Evolutionary conservation across 2,113 vertebrate species (phyloP), one percentile per base, ranked within the genome.

Genomic region (Cyphomyrus discorhynchus): DNA sequence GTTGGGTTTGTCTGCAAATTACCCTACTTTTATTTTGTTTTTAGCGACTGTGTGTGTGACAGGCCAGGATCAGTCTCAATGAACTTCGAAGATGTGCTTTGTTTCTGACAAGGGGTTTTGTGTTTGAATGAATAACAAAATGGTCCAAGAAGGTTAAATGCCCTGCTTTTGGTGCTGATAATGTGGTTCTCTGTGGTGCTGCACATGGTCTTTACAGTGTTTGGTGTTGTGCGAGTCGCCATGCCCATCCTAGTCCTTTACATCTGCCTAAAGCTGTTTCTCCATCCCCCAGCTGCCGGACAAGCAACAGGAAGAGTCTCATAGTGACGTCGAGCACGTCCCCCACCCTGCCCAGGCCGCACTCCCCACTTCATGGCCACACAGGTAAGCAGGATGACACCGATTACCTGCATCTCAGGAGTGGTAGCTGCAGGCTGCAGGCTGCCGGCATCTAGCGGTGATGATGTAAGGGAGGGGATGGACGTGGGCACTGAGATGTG

Each of bases 281-380:
- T 89, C 10, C 92, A 9, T 62, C 95, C 95, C 88, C 88, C 96
- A 99, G 98, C 94, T 99, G 98, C 95, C 96, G 98, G 89, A 98
- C 97, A 2, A 98, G 97, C 96, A 99, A 99, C 96, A 96, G 98
- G 89, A 99, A 99, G 96, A 99, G 98, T 91, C 96, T 99, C 94
- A 99, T 99, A 5, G 97, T 99, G 94, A 98, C 98, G 15, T 99
- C 98, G 91, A 99, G 96, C 94, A 99, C 98, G 13, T 99, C 98
- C 87, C 98, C 98, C n/a, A 99, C 98, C 45, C 96, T 99, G 35
- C 98, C 98, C 0, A 94, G 98, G 19, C 98, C 98, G 0, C 98
- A 99, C 92, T 99, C 98, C 5, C 98, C 98, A 90, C 97, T 99
- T 87, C 98, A 98, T 89, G 97, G 97, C 90, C 97, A 98, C 1